phyloP scores from a whole-genome alignment of 2,113 vertebrate species.

The Beaufortia kweichowensis region DNA sequence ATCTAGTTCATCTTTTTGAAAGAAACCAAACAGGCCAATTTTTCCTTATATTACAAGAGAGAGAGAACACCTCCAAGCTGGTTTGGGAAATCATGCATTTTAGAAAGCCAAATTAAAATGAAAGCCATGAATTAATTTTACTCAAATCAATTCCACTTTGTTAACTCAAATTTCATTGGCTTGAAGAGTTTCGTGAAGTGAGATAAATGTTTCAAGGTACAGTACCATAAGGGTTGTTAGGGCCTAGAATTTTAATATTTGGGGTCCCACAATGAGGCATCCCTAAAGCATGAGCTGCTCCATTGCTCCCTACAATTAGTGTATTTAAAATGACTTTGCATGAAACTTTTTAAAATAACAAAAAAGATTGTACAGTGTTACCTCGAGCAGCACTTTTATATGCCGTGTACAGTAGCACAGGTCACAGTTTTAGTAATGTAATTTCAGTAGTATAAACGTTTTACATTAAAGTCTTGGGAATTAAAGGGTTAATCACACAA shows the following conservation, averaged over 20 bases:
- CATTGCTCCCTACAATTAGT: conserved; percentile 32
- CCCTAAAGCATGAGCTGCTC: no score
- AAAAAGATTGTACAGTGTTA: background rate
- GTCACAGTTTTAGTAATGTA: no score
- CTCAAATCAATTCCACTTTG: conserved; percentile 7
- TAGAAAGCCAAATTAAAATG: conserved; percentile 14
- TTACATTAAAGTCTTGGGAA: background rate
- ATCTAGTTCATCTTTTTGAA: conserved; percentile 13
- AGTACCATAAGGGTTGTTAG: background rate
- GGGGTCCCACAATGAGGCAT: background rate
- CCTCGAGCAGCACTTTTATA: background rate
- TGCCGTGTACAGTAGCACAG: no score
- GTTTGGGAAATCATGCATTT: conserved; percentile 2
- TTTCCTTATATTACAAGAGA: background rate
- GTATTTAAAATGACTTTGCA: background rate
- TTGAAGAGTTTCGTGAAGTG: background rate
- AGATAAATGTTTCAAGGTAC: background rate
- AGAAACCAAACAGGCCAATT: background rate
- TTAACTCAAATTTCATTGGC: conserved; percentile 7
- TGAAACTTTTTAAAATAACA: conserved; percentile 2
- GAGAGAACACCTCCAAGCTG: background rate
- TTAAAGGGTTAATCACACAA: background rate
- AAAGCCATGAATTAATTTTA: conserved; percentile 8
- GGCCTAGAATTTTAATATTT: background rate
- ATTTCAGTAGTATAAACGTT: no score